These are phyloP conservation scores for Oreohelix idahoensis DNA, from an alignment of 1,140 invertebrate genomes.

Conservation along the genomic window DNA sequence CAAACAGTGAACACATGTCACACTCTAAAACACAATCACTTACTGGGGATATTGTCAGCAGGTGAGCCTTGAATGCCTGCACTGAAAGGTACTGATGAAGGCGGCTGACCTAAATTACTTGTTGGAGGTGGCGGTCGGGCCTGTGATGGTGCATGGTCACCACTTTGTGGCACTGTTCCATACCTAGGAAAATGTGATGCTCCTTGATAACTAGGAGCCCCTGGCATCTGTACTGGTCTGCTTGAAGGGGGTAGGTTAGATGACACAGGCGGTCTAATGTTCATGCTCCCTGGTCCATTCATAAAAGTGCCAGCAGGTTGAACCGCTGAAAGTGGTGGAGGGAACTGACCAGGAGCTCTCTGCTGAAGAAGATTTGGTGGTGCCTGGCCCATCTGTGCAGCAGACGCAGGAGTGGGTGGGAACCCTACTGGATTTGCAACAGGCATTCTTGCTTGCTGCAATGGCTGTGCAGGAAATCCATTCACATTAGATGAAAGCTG, in stretches of 20 bases:
- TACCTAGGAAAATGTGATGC: neutral
- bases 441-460: constrained; percentile 9
- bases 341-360: neutral
- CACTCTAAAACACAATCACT: neutral
- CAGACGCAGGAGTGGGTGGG: neutral
- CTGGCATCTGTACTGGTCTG: neutral
- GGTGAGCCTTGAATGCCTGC: neutral
- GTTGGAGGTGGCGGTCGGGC: neutral
- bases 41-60: neutral
- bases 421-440: neutral
- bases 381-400: neutral
- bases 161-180: neutral
- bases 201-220: neutral
- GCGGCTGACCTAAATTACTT: neutral
- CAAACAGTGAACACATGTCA: neutral
- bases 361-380: neutral
- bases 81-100: neutral
- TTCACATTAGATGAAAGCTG: constrained; percentile 28
- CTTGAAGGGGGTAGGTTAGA: neutral
- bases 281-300: constrained; percentile 22
- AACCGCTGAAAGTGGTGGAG: neutral
- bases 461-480: constrained; percentile 22
- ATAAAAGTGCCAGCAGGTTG: neutral
- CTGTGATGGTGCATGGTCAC: neutral
- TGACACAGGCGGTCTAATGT: constrained; percentile 21